phyloP scores from a whole-genome alignment of 2,797 vertebrate genomes.

The Simalia tracyae region DNA sequence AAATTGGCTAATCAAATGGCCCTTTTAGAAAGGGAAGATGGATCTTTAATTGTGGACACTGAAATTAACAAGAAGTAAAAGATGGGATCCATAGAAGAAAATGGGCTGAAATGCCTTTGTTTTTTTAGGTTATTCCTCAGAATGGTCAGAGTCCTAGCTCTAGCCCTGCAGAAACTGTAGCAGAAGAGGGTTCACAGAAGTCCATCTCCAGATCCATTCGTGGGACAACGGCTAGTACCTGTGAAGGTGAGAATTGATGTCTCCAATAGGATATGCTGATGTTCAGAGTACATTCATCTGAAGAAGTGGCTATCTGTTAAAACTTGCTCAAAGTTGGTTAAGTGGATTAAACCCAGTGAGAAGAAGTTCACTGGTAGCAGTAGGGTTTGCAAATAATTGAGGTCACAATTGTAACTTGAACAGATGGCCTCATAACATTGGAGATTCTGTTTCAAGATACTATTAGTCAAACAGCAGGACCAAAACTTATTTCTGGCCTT shows the following conservation, averaged over 20 bases:
- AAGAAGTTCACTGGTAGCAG: neutral
- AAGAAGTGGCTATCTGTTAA: neutral
- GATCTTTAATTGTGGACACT: neutral
- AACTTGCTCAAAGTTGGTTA: neutral
- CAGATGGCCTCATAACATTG: neutral
- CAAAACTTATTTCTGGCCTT: neutral
- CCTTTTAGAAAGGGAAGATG: neutral
- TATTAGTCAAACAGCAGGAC: neutral
- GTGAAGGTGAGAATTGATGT: conserved; percentile 81
- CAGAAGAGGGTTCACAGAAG: conserved; percentile 88
- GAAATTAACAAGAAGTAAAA: neutral
- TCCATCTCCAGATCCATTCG: conserved; percentile 84
- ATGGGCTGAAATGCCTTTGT: neutral
- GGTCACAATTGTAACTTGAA: neutral
- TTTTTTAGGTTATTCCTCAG: conserved; percentile 74
- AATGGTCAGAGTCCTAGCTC: conserved; percentile 76
- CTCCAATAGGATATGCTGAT: neutral
- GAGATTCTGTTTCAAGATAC: neutral
- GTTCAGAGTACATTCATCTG: neutral
- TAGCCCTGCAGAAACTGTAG: conserved; percentile 81
- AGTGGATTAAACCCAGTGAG: neutral
- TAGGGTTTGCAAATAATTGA: no score
- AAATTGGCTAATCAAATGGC: neutral
- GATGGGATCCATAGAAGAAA: neutral
- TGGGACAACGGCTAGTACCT: conserved; percentile 88